Base-by-base conservation (phyloP, 2,797 vertebrate species). In the Macropus fuliginosus region DNA sequence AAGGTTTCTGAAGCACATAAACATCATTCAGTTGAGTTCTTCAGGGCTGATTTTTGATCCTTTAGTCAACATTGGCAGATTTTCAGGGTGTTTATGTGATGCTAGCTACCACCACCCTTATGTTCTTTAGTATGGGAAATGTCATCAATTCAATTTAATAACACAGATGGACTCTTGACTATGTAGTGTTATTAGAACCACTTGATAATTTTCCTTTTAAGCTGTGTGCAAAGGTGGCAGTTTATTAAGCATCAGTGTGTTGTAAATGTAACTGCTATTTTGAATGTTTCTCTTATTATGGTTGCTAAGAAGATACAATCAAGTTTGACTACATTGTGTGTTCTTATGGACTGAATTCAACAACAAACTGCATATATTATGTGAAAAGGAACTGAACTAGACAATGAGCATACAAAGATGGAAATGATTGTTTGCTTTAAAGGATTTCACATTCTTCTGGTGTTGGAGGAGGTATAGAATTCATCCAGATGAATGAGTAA, bases 81-180 rank as follows among this genome's bases (percentile, higher is more conserved):
- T 81, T 95, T 90, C 59, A 92, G 54, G n/a, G 24, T 57, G 4
- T 46, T 52, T 46, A 0, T 59, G 74, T 94, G 56, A 97, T 40
- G 50, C 81, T 91, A 50, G 87, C 56, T 74, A 29, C 56, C 31
- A 29, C 56, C 56, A 94, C 52, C 16, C 29, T 11, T 56, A 66
- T 50, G 50, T 91, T 87, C 57, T 50, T 34, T 62, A 56, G 11
- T 52, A 59, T 55, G 46, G 59, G 3, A 50, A 66, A 9, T 89
- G 54, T 62, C 74, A 81, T 81, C 40, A 11, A 50, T 95, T 92
- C 55, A 62, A 12, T 87, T 50, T 59, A 81, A 50, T 50, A 62
- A 91, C 74, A 91, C 57, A 74, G 55, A 40, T 52, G 56, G 54
- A 66, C 29, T 66, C 27, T 54, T 29, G 57, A 34, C 55, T 74